Conservation (phyloP, 2,113 vertebrate genomes). For the Riparia riparia region DNA sequence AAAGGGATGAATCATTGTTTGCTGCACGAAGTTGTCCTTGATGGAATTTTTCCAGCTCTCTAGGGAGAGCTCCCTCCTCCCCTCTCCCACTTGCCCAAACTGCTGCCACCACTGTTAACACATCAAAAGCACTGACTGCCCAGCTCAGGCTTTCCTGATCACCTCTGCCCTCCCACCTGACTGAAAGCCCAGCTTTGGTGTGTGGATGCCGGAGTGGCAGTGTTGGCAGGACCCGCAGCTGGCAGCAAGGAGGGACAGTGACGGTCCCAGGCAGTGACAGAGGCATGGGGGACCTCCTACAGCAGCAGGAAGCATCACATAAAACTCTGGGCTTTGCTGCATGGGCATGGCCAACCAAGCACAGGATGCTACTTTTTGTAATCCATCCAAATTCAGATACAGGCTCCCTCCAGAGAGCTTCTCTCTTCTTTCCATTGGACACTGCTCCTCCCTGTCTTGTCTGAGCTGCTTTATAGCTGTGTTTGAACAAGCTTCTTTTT, state of each 20-base stretch:
- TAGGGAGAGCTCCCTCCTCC: not conserved
- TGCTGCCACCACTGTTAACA: not conserved
- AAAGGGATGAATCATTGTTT: slow-evolving; percentile 64
- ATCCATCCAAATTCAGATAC: not conserved
- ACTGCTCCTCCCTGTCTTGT: not conserved
- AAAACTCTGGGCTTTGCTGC: not conserved
- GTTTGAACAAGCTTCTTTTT: not conserved
- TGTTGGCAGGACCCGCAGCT: not conserved
- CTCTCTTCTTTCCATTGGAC: not conserved
- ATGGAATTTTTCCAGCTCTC: slow-evolving; percentile 55
- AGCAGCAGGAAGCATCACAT: not conserved
- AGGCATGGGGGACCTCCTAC: not conserved
- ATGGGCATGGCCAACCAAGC: not conserved
- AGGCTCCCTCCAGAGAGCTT: not conserved
- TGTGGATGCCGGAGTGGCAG: fast-evolving
- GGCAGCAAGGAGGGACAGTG: not conserved
- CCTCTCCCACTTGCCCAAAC: not conserved
- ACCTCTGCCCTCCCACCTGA: not conserved
- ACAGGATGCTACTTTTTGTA: not conserved
- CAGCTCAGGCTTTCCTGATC: not conserved
- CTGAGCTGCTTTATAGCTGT: not conserved
- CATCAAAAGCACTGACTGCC: not conserved
- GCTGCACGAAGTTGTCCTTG: slow-evolving; percentile 20
- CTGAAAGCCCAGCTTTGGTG: not conserved
- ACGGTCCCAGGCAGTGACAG: fast-evolving